These are phyloP conservation scores for Bungarus multicinctus DNA, from an alignment of 2,113 vertebrate genomes.

Conservation along the genomic window DNA sequence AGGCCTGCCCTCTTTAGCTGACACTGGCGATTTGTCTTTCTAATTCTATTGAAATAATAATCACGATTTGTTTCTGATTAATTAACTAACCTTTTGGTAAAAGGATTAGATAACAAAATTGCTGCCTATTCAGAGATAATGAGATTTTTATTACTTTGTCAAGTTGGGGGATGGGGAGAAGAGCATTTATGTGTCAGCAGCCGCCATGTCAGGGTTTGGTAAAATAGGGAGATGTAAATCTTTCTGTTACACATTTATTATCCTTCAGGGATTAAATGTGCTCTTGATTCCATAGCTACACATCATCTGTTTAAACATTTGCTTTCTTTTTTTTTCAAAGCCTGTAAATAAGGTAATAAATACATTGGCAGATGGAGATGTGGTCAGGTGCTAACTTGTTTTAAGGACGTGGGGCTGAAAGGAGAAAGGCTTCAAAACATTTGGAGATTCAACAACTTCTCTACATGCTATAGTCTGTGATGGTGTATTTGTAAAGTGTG, in stretches of 20 bases:
- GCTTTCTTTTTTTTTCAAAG: conserved; percentile 40
- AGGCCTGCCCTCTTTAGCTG: conserved; percentile 73
- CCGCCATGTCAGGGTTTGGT: conserved; percentile 47
- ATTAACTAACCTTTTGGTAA: conserved; percentile 82
- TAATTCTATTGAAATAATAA: conserved; percentile 82
- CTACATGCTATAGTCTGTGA: background rate
- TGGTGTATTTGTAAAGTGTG: conserved; percentile 52
- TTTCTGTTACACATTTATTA: conserved; percentile 54
- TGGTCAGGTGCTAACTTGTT: conserved; percentile 55
- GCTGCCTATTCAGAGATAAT: conserved; percentile 81
- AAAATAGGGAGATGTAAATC: conserved; percentile 59
- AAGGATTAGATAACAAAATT: conserved; percentile 83
- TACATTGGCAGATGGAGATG: conserved; percentile 31
- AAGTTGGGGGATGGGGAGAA: conserved; percentile 55
- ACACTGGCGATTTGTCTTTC: conserved; percentile 77
- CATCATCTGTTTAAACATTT: conserved; percentile 38
- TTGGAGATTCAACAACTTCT: conserved; percentile 35
- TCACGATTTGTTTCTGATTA: conserved; percentile 82
- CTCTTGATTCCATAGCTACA: conserved; percentile 19
- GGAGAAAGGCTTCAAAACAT: conserved; percentile 27
- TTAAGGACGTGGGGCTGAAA: conserved; percentile 43
- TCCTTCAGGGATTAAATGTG: conserved; percentile 40
- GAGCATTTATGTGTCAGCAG: conserved; percentile 70
- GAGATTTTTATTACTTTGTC: conserved; percentile 82
- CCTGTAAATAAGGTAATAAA: conserved; percentile 59